These are phyloP conservation scores for Lathronympha strigana DNA, from an alignment of 2,888 invertebrate species.

Conservation along the genomic window DNA sequence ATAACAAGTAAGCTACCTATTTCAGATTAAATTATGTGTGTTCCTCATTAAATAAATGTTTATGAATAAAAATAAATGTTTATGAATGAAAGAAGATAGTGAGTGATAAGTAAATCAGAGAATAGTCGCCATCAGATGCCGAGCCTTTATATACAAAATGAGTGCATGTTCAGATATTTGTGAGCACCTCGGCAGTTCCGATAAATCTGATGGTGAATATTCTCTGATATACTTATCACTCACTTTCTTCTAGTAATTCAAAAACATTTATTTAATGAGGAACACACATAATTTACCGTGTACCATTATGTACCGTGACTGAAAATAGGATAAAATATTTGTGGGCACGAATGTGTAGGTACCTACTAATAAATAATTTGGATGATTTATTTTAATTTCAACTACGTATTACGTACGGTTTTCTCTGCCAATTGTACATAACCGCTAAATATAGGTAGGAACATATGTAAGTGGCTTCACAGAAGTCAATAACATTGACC, in stretches of 20 bases:
- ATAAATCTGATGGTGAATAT: no score
- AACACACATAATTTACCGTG: no score
- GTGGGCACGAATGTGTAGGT: constrained; percentile 13
- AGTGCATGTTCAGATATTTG: no score
- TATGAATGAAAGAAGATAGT: constrained; percentile 4
- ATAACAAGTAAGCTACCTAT: constrained; percentile 17
- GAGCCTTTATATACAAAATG: no score
- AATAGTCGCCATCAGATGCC: no score
- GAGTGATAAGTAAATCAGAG: not conserved
- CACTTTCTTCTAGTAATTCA: no score
- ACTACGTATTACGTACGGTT: not conserved
- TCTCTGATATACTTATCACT: no score
- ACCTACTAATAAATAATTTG: constrained; percentile 16
- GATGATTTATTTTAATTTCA: not conserved
- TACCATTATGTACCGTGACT: no score
- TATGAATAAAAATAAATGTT: constrained; percentile 9
- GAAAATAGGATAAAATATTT: no score
- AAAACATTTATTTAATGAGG: no score
- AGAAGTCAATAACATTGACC: constrained; percentile 7
- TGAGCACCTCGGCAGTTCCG: no score
- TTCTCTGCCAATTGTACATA: constrained; percentile 11
- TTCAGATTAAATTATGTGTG: not conserved
- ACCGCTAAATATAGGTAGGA: not conserved
- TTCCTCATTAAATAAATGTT: constrained; percentile 3
- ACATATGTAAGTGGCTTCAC: not conserved